These are phyloP conservation scores for Saguinus midas DNA, from an alignment of 2,113 vertebrate genomes.

Conservation along the genomic window DNA sequence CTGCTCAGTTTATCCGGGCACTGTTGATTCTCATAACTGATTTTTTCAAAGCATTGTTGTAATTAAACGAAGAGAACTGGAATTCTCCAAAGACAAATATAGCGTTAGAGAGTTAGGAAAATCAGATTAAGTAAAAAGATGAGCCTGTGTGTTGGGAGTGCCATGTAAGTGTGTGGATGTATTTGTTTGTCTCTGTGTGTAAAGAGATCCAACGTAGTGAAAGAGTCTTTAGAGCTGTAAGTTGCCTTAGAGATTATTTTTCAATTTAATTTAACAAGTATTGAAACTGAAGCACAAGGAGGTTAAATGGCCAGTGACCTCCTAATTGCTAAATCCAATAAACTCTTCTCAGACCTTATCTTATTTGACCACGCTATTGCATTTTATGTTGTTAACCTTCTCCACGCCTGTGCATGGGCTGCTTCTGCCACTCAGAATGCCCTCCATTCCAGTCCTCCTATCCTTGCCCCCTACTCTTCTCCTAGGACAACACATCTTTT, in stretches of 20 bases:
- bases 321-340: slow-evolving; percentile 76
- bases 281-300: slow-evolving; percentile 72
- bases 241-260: slow-evolving; percentile 72
- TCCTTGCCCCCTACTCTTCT: not conserved
- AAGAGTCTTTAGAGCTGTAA: slow-evolving; percentile 41
- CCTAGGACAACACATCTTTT: not conserved
- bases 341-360: slow-evolving; percentile 57
- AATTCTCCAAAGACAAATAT: slow-evolving; percentile 68
- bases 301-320: slow-evolving; percentile 74
- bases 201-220: slow-evolving; percentile 11
- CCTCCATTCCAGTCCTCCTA: not conserved
- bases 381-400: slow-evolving; percentile 35
- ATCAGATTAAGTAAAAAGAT: slow-evolving; percentile 63
- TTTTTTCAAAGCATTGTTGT: slow-evolving; percentile 48
- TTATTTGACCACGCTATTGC: slow-evolving; percentile 40
- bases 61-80: slow-evolving; percentile 70
- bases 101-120: slow-evolving; percentile 62
- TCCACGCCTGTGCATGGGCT: not conserved
- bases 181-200: not conserved
- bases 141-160: not conserved
- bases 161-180: not conserved
- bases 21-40: slow-evolving; percentile 41
- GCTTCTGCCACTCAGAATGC: not conserved
- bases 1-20: slow-evolving; percentile 52
- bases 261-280: slow-evolving; percentile 74